These are phyloP conservation scores for Pangasius sanitwongsei DNA, from an alignment of 2,797 vertebrate species.

Conservation along the genomic window DNA sequence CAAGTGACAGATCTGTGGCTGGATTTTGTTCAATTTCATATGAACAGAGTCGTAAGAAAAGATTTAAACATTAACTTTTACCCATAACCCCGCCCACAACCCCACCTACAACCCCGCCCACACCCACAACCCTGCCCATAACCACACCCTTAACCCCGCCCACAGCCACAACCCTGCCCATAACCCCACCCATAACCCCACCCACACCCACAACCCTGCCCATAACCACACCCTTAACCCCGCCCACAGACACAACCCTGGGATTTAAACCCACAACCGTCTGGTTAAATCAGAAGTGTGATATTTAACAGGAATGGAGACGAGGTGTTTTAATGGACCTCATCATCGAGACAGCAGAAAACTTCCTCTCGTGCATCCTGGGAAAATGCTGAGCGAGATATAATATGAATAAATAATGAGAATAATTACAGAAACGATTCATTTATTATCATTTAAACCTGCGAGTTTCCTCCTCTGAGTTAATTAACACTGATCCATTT, in stretches of 20 bases:
- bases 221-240: not conserved
- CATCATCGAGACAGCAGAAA: not conserved
- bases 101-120: too few species aligned
- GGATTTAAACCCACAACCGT: not conserved
- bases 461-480: not conserved
- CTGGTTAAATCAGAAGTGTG: not conserved
- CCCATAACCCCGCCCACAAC: too few species aligned
- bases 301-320: not conserved
- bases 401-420: not conserved
- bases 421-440: not conserved
- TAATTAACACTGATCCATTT: not conserved
- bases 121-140: too few species aligned
- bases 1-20: too few species aligned
- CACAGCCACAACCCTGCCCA: too few species aligned
- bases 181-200: too few species aligned
- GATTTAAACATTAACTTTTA: too few species aligned
- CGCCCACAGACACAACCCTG: not conserved
- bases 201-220: too few species aligned
- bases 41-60: too few species aligned
- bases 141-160: too few species aligned
- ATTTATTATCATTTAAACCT: not conserved
- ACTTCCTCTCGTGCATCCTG: not conserved
- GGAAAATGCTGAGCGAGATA: not conserved
- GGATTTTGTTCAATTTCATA: too few species aligned
- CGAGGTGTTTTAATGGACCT: too few species aligned